Evolutionary conservation across 2,797 vertebrate species (phyloP), one percentile per base, ranked within the genome.

Genomic region (Darevskia mixta): DNA sequence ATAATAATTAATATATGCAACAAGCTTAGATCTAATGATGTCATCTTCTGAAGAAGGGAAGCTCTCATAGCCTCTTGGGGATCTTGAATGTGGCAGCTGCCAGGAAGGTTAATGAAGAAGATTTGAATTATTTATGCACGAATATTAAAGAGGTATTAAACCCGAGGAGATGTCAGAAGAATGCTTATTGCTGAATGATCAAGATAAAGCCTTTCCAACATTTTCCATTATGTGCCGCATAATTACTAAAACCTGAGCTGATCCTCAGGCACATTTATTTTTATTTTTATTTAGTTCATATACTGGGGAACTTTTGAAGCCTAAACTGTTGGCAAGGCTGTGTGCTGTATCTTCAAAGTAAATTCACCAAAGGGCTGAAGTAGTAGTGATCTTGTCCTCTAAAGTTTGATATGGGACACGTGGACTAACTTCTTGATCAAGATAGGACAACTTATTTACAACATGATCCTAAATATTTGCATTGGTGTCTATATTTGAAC

Each of bases 201-300:
- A 78, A 92, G 88, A 91, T 86, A 79, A 80, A 93, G 88, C n/a
- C 67, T 86, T 92, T 89, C 86, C 89, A 93, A 77, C 45, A n/a
- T 89, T 86, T 38, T 87, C 92, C 87, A 91, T 75, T 91, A 58
- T 49, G 11, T 45, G 72, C 43, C 88, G 90, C 87, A 90, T 86
- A 86, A 79, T 92, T 82, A 69, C 80, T 64, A 41, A 89, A 93
- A 87, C 38, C 89, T 86, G 85, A 64, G 25, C 72, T 89, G 78
- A 45, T 29, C 87, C 64, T 79, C 66, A 73, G 43, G 49, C 45
- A 43, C 29, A 64, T 29, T 86, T 41, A 71, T 55, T 55, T 55
- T 55, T 55, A 55, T 55, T 55, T 55, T 55, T 55, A 55, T 55
- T 15, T 55, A 55, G 49, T 15, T 55, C 23, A 72, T 64, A 43